Percentiles rank a stretch among this genome's conserved stretches.
phyloP scores from a whole-genome alignment of 2,888 invertebrate genomes.

The Limenitis arthemis region DNA sequence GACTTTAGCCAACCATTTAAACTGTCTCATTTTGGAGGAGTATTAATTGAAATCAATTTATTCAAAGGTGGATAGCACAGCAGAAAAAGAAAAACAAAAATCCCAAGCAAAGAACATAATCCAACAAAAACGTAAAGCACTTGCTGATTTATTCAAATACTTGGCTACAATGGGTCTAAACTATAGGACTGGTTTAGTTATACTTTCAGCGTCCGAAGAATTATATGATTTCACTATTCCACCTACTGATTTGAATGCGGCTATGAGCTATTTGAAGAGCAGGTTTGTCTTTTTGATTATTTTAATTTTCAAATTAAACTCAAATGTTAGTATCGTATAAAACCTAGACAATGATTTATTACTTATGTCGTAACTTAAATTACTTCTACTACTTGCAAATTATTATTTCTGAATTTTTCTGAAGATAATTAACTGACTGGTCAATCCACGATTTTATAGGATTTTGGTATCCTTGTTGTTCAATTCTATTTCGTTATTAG shows the following conservation, averaged over 20 bases:
- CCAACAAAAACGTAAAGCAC: constrained; percentile 87
- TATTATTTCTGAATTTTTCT: too few species aligned
- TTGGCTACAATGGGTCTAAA: constrained; percentile 83
- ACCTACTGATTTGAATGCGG: constrained; percentile 79
- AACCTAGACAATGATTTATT: too few species aligned
- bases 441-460: too few species aligned
- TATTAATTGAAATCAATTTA: neutral
- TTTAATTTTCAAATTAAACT: neutral
- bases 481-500: too few species aligned
- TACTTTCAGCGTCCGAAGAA: constrained; percentile 62
- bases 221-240: constrained; percentile 75
- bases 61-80: constrained; percentile 65
- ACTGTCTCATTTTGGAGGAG: too few species aligned
- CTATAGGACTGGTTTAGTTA: constrained; percentile 83
- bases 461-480: too few species aligned
- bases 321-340: too few species aligned
- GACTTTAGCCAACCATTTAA: too few species aligned
- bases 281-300: constrained; percentile 39
- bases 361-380: too few species aligned
- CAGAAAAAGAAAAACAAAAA: constrained; percentile 81
- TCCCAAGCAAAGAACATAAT: constrained; percentile 86
- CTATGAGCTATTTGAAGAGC: constrained; percentile 67
- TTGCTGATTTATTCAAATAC: constrained; percentile 89
- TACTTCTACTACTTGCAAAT: too few species aligned
- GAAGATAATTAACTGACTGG: too few species aligned